These are phyloP conservation scores for Stenodera caucasica DNA, from an alignment of 2,888 invertebrate species.

Conservation along the genomic window DNA sequence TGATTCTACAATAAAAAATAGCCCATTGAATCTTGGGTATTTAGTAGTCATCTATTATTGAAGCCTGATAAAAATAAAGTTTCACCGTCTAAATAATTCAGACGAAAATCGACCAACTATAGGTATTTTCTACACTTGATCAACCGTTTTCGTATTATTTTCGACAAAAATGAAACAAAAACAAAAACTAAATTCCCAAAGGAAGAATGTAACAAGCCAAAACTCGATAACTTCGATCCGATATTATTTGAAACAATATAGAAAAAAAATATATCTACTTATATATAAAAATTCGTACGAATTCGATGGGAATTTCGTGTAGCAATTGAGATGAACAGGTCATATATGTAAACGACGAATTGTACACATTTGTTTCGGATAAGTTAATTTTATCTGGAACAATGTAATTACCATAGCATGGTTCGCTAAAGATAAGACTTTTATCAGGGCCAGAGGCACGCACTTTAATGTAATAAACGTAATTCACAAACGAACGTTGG, in stretches of 20 bases:
- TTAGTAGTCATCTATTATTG: too few relatives aligned
- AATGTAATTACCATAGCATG: constrained; percentile 49
- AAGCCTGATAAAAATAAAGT: neutral
- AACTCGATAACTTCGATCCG: too few relatives aligned
- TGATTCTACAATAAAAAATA: too few relatives aligned
- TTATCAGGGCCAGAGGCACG: constrained; percentile 50
- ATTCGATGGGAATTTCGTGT: neutral
- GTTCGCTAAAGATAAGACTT: constrained; percentile 47
- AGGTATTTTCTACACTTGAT: neutral
- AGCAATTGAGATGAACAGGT: neutral
- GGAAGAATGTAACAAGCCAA: too few relatives aligned
- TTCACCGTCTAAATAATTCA: neutral
- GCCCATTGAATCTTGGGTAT: too few relatives aligned
- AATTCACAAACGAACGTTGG: constrained; percentile 48
- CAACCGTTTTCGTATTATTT: neutral
- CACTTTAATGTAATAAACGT: constrained; percentile 51
- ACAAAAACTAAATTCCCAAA: neutral
- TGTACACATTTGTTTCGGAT: constrained; percentile 45
- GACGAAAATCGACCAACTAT: neutral
- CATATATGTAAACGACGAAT: constrained; percentile 43
- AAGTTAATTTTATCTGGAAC: constrained; percentile 51
- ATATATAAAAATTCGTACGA: too few relatives aligned
- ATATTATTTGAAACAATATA: too few relatives aligned
- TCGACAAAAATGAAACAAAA: neutral
- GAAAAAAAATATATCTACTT: too few relatives aligned